Conservation (phyloP, 2,888 invertebrate species). For the Cinara cedri region DNA sequence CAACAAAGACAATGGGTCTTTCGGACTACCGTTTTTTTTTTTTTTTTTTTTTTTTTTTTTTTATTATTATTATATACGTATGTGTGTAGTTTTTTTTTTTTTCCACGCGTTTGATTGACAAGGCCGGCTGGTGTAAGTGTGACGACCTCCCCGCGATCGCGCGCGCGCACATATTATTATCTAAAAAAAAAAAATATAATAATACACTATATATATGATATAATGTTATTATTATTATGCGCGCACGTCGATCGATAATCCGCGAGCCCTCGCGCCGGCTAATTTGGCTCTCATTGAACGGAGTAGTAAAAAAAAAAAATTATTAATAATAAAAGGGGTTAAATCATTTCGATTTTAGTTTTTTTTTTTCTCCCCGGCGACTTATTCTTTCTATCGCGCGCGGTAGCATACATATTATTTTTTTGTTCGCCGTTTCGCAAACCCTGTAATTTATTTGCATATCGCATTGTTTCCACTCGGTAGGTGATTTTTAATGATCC, state of each 20-base stretch:
- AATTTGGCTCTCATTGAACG: slow-evolving; percentile 48
- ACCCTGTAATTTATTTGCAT: slow-evolving; percentile 57
- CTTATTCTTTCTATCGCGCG: slow-evolving; percentile 18
- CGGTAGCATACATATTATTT: too few relatives aligned
- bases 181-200: too few relatives aligned
- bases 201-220: slow-evolving; percentile 7
- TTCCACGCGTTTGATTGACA: slow-evolving; percentile 49
- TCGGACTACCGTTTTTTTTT: slow-evolving; percentile 52
- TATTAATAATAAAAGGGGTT: background rate
- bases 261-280: slow-evolving; percentile 43
- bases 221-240: slow-evolving; percentile 52
- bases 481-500: slow-evolving; percentile 57
- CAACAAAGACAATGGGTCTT: slow-evolving; percentile 54
- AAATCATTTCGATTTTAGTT: background rate
- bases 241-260: slow-evolving; percentile 53
- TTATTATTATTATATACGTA: slow-evolving; percentile 19
- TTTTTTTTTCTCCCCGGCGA: slow-evolving; percentile 17
- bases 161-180: background rate
- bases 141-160: slow-evolving; percentile 42
- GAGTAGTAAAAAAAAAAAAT: background rate
- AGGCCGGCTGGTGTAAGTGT: slow-evolving; percentile 57
- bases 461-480: slow-evolving; percentile 54
- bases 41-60: background rate
- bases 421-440: slow-evolving; percentile 44
- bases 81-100: slow-evolving; percentile 36